Conservation (phyloP, 2,797 vertebrate genomes). For the Parambassis ranga region DNA sequence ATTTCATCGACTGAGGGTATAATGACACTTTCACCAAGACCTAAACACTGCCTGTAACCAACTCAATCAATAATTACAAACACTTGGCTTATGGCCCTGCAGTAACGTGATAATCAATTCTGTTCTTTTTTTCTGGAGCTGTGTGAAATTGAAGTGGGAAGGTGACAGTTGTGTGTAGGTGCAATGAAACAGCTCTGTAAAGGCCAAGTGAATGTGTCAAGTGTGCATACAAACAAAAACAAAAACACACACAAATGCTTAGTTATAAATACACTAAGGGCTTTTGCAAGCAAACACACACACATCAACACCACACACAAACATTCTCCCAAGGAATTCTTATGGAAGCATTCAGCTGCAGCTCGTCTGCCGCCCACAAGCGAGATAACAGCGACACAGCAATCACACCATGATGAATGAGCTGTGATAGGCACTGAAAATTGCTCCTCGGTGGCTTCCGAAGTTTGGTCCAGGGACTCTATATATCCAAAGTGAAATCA, state of each 20-base stretch:
- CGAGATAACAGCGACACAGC: constrained; percentile 74
- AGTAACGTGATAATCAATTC: constrained; percentile 62
- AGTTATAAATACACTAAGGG: constrained; percentile 11
- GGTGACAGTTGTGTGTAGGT: constrained; percentile 18
- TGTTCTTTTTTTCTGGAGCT: constrained; percentile 9
- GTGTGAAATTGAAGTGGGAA: constrained; percentile 39
- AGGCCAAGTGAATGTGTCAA: constrained; percentile 22
- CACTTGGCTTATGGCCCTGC: constrained; percentile 26
- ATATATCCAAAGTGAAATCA: constrained; percentile 78
- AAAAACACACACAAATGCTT: not conserved
- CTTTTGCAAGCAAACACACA: not conserved
- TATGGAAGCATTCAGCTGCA: constrained; percentile 50
- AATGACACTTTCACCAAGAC: constrained; percentile 33
- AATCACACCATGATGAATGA: constrained; percentile 81
- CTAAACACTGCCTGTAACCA: constrained; percentile 34
- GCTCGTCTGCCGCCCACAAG: constrained; percentile 52
- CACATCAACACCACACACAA: not conserved
- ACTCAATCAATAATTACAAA: constrained; percentile 52
- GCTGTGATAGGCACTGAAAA: constrained; percentile 75
- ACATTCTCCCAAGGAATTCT: constrained; percentile 43
- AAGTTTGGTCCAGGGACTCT: constrained; percentile 70
- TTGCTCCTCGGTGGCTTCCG: constrained; percentile 74
- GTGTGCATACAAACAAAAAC: not conserved
- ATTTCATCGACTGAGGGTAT: not conserved
- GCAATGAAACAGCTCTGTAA: constrained; percentile 45